Base-by-base conservation (phyloP, 2,888 invertebrate genomes). In the Drosophila borealis region DNA sequence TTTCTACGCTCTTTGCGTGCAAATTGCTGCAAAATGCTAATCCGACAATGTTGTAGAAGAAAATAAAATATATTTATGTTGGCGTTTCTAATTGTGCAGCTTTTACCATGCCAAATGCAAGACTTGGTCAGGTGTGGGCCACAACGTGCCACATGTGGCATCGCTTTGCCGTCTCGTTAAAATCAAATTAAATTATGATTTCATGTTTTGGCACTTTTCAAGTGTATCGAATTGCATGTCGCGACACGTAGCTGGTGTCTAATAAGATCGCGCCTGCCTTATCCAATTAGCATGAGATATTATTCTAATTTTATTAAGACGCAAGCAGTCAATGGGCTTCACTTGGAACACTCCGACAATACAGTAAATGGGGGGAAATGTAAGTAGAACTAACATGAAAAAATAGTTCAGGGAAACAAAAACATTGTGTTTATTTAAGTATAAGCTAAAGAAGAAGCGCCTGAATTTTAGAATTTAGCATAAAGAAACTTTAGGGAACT, bases 201-300 rank as follows among this genome's bases (percentile, higher is more conserved):
- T 82, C 82, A 80, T 84, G 84, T 87, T 84, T 85, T 73, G 86
- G 83, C 86, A 79, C 74, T 78, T 82, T 55, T 53, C 53, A 69
- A 55, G 65, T 68, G 65, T 61, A 62, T 66, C 61, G 55, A 61
- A 66, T 74, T 72, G 77, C 77, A 53, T 73, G 73, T 73, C 56
- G 54, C 65, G 44, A 66, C 73, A 70, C 56, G 66, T 63, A 21
- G n/a, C 42, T 44, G n/a, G n/a, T 36, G 36, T 42, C 48, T 36
- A 36, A 42, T 42, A 21, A 37, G 55, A 49, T 34, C 34, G 39
- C 34, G n/a, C 66, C 29, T 42, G 60, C 29, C 54, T 80, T 55
- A 86, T 81, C 84, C 84, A 86, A 85, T 85, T 85, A 85, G 80
- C 70, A 64, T 61, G 39, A 60, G 57, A 54, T 53, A 66, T 69